Base-by-base conservation (phyloP, 1,140 invertebrate genomes). In the Mycetomoellerius zeteki region DNA sequence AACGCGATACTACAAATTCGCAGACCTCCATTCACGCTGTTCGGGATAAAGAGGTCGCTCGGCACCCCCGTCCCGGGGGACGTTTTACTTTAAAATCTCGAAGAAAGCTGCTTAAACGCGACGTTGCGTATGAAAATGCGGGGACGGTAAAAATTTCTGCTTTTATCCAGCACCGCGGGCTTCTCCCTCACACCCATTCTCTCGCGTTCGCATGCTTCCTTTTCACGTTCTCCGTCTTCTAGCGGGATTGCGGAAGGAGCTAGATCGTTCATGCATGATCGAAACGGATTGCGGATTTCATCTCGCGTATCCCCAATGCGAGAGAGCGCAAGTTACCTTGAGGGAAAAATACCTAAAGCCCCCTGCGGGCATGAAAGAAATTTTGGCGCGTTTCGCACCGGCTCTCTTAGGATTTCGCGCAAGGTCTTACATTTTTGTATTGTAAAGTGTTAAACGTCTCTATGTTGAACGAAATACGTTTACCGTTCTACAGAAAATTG, bases 61-160 rank as follows among this genome's bases (percentile, higher is more conserved):
- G 16, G 54, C 19, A 30, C 72, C 69, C 64, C 37, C 43, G 47
- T 75, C 92, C 87, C 93, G 64, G 73, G 93, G 93, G 93, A 94
- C 91, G 92, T 92, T 93, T 94, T 93, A 92, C 88, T 88, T 91
- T 86, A 92, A 94, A 93, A 92, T 93, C 91, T 88, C 89, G 89
- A 88, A 92, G 92, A 94, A 94, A 95, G 94, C 93, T 92, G 93
- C 94, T 95, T 95, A 95, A 91, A 90, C 88, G 88, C 90, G 92
- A 93, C 92, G 93, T 94, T 91, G 91, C 91, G 87, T 85, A 64
- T 81, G 90, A 91, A 91, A 91, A 88, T 88, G 90, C 81, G 77
- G 86, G 90, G 88, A 91, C 89, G 89, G 89, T 86, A 89, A 84
- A 75, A 78, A 84, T 90, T 87, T 85, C 69, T 85, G 89, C 89